phyloP scores from a whole-genome alignment of 1,140 invertebrate species.

The Sinella curviseta region DNA sequence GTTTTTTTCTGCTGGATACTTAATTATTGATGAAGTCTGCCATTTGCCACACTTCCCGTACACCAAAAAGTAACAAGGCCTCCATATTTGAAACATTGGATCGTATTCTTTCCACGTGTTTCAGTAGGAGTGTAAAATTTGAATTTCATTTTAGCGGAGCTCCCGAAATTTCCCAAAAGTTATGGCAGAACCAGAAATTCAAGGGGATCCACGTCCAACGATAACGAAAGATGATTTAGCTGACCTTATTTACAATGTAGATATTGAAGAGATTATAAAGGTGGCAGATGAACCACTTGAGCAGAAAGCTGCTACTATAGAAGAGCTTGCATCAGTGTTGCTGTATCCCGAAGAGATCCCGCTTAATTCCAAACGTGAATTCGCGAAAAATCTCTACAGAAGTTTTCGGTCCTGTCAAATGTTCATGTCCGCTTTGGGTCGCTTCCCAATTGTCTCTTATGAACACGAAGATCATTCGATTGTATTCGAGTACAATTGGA shows the following conservation, averaged over 20 bases:
- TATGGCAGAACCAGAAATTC: too few species aligned
- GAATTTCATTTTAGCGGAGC: too few species aligned
- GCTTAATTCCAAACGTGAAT: not conserved
- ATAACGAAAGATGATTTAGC: too few species aligned
- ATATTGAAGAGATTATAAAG: not conserved
- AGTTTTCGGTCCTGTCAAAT: slow-evolving; percentile 11
- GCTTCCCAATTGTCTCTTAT: not conserved
- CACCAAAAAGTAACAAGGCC: too few species aligned
- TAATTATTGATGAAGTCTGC: too few species aligned
- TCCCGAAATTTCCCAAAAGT: too few species aligned
- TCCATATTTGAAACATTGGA: too few species aligned
- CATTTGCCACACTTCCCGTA: too few species aligned
- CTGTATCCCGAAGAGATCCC: not conserved
- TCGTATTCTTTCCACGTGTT: too few species aligned
- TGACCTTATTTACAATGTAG: not conserved
- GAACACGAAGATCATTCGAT: not conserved
- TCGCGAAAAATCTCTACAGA: not conserved
- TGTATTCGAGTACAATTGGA: slow-evolving; percentile 2
- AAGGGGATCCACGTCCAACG: too few species aligned
- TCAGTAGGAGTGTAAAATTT: too few species aligned
- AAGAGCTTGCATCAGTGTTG: not conserved
- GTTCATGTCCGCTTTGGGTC: not conserved
- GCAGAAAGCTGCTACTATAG: not conserved
- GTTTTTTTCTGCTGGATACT: too few species aligned
- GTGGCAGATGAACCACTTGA: not conserved